Evolutionary conservation across 1,140 invertebrate species (phyloP).

Genomic region (Aradophagus sp.): DNA sequence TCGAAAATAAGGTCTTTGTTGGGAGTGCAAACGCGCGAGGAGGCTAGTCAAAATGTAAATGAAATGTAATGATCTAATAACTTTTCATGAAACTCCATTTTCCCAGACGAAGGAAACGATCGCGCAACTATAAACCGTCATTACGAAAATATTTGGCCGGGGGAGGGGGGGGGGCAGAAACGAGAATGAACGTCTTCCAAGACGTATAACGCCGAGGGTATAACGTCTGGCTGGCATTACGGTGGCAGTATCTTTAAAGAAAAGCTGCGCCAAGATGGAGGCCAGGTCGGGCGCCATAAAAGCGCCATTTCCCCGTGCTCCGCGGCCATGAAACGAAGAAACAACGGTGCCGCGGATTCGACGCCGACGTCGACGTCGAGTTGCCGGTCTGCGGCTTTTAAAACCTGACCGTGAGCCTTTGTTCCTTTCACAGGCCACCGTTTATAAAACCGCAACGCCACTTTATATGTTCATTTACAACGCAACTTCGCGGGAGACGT

Average conservation of each 20-base stretch:
- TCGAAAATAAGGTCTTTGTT: too few relatives aligned
- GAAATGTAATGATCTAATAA: too few relatives aligned
- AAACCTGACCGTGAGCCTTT: slow-evolving; percentile 51
- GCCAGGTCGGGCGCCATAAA: slow-evolving; percentile 27
- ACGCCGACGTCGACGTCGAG: slow-evolving; percentile 15
- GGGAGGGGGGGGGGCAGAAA: too few relatives aligned
- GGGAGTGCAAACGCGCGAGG: too few relatives aligned
- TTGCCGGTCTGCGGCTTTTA: slow-evolving; percentile 29
- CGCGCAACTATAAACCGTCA: slow-evolving; percentile 23
- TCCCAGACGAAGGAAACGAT: slow-evolving; percentile 6
- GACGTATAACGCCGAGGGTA: neutral
- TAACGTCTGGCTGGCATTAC: slow-evolving; percentile 7
- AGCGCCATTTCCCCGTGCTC: slow-evolving; percentile 24
- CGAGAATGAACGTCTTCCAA: neutral
- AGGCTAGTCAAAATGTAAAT: too few relatives aligned
- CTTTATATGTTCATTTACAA: slow-evolving; percentile 50
- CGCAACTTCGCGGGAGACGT: slow-evolving; percentile 25
- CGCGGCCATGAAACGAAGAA: slow-evolving; percentile 33
- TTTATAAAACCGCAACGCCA: slow-evolving; percentile 41
- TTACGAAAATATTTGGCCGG: slow-evolving; percentile 19
- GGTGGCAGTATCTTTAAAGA: slow-evolving; percentile 17
- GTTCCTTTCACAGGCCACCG: slow-evolving; percentile 38
- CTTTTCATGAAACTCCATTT: slow-evolving; percentile 7
- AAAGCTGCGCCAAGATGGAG: slow-evolving; percentile 24
- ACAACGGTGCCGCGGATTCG: slow-evolving; percentile 20